Evolutionary conservation across 2,797 vertebrate species (phyloP).

Genomic region (Mus minutoides): DNA sequence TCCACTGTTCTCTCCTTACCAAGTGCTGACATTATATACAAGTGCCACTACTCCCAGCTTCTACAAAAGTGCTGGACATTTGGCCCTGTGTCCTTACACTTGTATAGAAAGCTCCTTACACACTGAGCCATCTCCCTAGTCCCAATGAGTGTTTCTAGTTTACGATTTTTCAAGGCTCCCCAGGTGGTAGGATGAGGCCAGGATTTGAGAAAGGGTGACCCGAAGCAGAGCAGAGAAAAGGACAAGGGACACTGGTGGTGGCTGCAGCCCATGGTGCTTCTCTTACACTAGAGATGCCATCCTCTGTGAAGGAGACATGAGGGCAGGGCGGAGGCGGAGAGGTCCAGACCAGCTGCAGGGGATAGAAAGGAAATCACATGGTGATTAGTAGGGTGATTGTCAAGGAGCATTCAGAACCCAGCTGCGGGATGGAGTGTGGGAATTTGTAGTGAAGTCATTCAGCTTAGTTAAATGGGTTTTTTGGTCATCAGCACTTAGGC

Average conservation of each 20-base stretch:
- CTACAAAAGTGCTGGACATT: neutral
- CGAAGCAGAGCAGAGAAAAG: neutral
- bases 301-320: neutral
- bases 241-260: neutral
- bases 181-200: neutral
- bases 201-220: neutral
- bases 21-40: neutral
- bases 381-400: slow-evolving; percentile 65
- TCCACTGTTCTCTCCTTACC: neutral
- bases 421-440: slow-evolving; percentile 60
- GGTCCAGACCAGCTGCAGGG: slow-evolving; percentile 61
- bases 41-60: neutral
- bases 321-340: neutral
- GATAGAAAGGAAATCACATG: slow-evolving; percentile 60
- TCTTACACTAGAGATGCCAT: neutral
- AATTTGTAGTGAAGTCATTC: slow-evolving; percentile 40
- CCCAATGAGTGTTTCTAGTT: neutral
- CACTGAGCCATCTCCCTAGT: neutral
- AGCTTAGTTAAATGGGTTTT: neutral
- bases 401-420: slow-evolving; percentile 75
- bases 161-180: neutral
- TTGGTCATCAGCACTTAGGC: slow-evolving; percentile 35
- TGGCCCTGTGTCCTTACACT: fast-evolving
- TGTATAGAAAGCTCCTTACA: neutral
- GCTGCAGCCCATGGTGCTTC: fast-evolving